phyloP scores from a whole-genome alignment of 2,113 vertebrate genomes.

The Meleagris gallopavo region DNA sequence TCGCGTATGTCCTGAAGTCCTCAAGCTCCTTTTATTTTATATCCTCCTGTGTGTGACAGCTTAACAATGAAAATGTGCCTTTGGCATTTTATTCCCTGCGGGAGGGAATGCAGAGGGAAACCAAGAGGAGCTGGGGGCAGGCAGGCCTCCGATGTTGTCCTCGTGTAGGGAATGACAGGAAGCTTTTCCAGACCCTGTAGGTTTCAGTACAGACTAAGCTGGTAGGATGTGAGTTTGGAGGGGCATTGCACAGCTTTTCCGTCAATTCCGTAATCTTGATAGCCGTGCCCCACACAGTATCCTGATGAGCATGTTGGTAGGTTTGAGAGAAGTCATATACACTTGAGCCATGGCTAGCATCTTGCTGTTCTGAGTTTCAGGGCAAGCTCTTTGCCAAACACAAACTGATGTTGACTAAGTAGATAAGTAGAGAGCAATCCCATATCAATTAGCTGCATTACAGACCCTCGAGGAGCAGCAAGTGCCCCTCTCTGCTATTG shows the following conservation, averaged over 20 bases:
- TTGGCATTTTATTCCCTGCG: neutral
- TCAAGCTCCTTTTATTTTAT: neutral
- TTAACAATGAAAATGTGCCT: neutral
- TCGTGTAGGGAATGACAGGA: neutral
- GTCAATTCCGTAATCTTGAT: neutral
- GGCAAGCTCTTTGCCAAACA: neutral
- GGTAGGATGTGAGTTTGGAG: neutral
- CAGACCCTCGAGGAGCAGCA: neutral
- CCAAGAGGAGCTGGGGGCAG: neutral
- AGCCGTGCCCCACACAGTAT: neutral
- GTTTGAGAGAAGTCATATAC: neutral
- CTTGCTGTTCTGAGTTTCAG: neutral
- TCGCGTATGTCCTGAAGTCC: neutral
- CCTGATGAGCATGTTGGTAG: neutral
- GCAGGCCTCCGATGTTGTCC: neutral
- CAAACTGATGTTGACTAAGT: neutral
- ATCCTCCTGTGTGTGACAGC: neutral
- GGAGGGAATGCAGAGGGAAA: neutral
- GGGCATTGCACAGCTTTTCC: neutral
- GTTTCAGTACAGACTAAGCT: neutral
- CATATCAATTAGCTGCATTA: neutral
- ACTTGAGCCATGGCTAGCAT: neutral
- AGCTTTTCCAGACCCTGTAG: neutral
- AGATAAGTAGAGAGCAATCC: neutral
- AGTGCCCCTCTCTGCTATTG: rapidly evolving